Conservation (phyloP, 1,140 invertebrate genomes). For the Melipona quadrifasciata region DNA sequence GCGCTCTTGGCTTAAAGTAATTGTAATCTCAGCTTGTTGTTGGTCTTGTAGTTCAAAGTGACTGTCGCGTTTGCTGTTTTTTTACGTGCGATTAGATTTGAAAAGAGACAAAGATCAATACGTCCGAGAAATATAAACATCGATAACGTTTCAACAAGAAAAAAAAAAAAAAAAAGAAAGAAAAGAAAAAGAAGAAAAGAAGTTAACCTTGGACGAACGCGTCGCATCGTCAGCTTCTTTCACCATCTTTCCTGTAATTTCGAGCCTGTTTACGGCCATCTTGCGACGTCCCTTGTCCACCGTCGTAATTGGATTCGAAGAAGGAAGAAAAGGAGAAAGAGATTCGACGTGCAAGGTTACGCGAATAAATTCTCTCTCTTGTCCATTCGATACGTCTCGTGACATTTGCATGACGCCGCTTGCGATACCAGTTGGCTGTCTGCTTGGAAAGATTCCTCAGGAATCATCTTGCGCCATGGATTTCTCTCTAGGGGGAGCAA, state of each 20-base stretch:
- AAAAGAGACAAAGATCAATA: no score
- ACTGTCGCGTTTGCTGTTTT: no score
- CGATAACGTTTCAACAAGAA: neutral
- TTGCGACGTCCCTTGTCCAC: neutral
- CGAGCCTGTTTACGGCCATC: neutral
- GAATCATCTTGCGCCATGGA: conserved; percentile 49
- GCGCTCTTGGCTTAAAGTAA: neutral
- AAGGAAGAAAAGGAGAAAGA: neutral
- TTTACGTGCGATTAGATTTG: no score
- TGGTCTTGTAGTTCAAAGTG: no score
- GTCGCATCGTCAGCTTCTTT: neutral
- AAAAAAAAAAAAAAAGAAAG: neutral
- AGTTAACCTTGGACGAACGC: neutral
- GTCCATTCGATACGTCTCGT: conserved; percentile 12
- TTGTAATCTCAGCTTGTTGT: no score
- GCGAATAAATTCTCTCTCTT: conserved; percentile 3
- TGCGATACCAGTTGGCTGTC: neutral
- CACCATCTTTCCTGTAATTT: neutral
- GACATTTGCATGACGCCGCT: conserved; percentile 56
- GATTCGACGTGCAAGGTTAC: conserved; percentile 1
- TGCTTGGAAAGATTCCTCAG: conserved; percentile 23
- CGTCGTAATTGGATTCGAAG: neutral
- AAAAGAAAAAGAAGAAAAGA: neutral
- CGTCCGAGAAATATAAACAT: no score
- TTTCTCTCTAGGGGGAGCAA: neutral